A percentile compares a stretch with the other conserved stretches of the same genome.
phyloP scores from a whole-genome alignment of 1,140 invertebrate species.

The Orchestia grillus region DNA sequence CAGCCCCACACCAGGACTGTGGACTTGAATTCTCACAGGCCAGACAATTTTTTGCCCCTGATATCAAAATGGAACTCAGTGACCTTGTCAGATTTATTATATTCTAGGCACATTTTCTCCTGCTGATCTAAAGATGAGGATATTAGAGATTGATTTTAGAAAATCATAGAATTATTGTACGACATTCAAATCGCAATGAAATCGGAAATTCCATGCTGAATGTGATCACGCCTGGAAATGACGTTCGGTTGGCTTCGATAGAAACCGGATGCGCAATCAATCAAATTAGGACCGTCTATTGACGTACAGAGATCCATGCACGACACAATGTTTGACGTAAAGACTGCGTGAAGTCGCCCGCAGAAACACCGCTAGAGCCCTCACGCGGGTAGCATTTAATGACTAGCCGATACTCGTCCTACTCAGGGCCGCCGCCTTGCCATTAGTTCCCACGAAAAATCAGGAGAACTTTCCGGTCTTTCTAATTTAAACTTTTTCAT shows the following conservation, averaged over 20 bases:
- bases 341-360: background rate
- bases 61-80: too few species aligned
- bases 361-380: background rate
- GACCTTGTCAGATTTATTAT: too few species aligned
- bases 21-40: too few species aligned
- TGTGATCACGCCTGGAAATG: background rate
- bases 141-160: background rate
- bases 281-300: background rate
- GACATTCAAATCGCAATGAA: background rate
- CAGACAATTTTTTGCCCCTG: too few species aligned
- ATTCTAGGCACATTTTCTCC: too few species aligned
- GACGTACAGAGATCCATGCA: background rate
- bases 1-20: too few species aligned
- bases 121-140: background rate
- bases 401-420: background rate
- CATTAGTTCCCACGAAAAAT: slow-evolving; percentile 18
- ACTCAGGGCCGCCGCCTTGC: background rate
- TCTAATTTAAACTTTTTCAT: background rate
- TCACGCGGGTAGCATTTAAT: background rate
- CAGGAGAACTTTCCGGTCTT: background rate
- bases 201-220: background rate
- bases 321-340: background rate
- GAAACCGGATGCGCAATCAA: background rate
- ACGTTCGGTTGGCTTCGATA: background rate
- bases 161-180: background rate